These are phyloP conservation scores for Molorchus minor DNA, from an alignment of 2,888 invertebrate genomes.

Conservation along the genomic window DNA sequence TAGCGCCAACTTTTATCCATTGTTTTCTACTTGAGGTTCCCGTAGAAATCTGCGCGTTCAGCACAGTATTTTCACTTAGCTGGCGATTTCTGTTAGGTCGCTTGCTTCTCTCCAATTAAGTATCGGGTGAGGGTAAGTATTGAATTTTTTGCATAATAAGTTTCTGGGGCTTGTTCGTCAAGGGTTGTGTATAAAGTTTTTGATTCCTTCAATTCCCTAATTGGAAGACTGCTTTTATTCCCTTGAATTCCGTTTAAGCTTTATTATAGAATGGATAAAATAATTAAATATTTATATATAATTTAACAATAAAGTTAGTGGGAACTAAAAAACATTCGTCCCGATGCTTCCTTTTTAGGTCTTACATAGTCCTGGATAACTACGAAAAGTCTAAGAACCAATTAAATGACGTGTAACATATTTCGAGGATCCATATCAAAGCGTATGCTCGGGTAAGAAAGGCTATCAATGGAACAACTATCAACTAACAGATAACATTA, in stretches of 20 bases:
- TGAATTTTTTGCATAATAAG: slow-evolving; percentile 24
- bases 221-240: too few species aligned
- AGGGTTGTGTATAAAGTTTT: slow-evolving; percentile 7
- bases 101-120: slow-evolving; percentile 37
- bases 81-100: slow-evolving; percentile 31
- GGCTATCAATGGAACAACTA: slow-evolving; percentile 1
- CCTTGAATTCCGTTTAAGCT: too few species aligned
- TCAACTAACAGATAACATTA: slow-evolving; percentile 1
- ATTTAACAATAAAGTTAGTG: too few species aligned
- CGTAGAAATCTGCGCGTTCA: slow-evolving; percentile 35
- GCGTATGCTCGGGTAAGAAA: neutral
- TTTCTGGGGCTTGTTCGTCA: slow-evolving; percentile 1
- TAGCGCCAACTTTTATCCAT: slow-evolving; percentile 37
- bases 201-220: too few species aligned
- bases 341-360: too few species aligned
- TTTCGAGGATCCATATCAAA: neutral
- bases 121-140: slow-evolving; percentile 16
- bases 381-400: too few species aligned
- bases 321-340: too few species aligned
- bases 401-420: slow-evolving; percentile 4
- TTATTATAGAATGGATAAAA: too few species aligned
- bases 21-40: slow-evolving; percentile 41
- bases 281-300: too few species aligned
- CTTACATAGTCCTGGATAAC: too few species aligned
- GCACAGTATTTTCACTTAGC: slow-evolving; percentile 39